phyloP scores from a whole-genome alignment of 1,140 invertebrate genomes.

The Megalonaias nervosa region DNA sequence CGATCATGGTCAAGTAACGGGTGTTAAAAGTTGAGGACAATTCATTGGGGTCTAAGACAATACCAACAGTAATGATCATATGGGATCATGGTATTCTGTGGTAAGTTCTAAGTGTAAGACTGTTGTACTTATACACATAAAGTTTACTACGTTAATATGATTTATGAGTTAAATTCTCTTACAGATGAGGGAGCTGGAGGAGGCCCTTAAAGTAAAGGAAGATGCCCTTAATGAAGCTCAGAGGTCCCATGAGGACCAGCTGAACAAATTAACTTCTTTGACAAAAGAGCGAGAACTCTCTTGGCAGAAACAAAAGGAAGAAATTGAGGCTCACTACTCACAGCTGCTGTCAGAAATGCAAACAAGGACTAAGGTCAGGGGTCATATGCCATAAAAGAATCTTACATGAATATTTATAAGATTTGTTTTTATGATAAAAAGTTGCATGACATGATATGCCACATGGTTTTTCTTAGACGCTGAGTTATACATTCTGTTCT shows the following conservation, averaged over 20 bases:
- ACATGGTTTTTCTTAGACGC: too few relatives aligned
- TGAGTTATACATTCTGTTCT: too few relatives aligned
- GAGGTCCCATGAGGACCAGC: conserved; percentile 60
- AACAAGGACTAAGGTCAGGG: conserved; percentile 56
- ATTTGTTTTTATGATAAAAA: neutral
- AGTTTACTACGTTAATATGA: too few relatives aligned
- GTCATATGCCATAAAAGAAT: neutral
- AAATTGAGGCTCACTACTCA: conserved; percentile 66
- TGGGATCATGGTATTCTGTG: too few relatives aligned
- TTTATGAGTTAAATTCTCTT: neutral
- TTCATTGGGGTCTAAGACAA: too few relatives aligned
- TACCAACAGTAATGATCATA: too few relatives aligned
- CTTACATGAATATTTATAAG: neutral
- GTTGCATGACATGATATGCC: too few relatives aligned
- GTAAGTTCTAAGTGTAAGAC: too few relatives aligned
- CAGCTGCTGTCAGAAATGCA: conserved; percentile 62
- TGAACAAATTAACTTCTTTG: conserved; percentile 56
- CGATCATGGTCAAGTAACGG: too few relatives aligned
- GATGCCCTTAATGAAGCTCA: conserved; percentile 54
- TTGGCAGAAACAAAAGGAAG: conserved; percentile 67
- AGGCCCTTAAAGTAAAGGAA: conserved; percentile 46
- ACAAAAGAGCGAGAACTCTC: conserved; percentile 58
- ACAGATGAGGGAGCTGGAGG: conserved; percentile 54
- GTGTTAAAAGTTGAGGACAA: too few relatives aligned
- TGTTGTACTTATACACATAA: too few relatives aligned